Base-by-base conservation (phyloP, 2,888 invertebrate genomes). In the Cephus spinipes region DNA sequence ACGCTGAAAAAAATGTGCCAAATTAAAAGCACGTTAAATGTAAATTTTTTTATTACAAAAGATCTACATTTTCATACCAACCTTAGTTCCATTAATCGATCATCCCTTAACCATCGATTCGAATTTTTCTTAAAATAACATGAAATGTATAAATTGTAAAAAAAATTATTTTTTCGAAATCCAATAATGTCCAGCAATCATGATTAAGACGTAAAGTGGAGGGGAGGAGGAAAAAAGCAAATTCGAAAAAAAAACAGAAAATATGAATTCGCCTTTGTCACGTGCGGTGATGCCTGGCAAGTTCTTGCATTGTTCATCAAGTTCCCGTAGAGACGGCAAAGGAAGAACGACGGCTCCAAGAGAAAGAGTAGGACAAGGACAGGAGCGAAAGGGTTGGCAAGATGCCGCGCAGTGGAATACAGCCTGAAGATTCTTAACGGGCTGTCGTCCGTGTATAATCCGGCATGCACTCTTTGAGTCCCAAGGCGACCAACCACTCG, bases 381-480 rank as follows among this genome's bases (percentile, higher is more conserved):
- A 77, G 74, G 35, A 68, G 73, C 73, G 55, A 73, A 32, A 32
- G 15, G 33, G 36, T 74, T 30, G 34, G 68, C 77, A 23, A 31
- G 71, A 31, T 31, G 71, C 71, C 71, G 71, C 55, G 23, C 55
- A 55, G 55, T 55, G 23, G 55, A 55, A 55, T 55, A 55, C 55
- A 23, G 55, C 55, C 55, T 23, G 55, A 55, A 74, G 77, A 77
- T 77, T 77, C 77, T 77, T 74, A 69, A 35, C 68, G 77, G 69
- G 77, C 77, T 75, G 77, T 77, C 77, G 75, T 71, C 77, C 77
- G 77, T 77, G 71, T 68, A 75, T 77, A 77, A 77, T 77, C 75
- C 77, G 77, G 77, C 74, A 77, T 75, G 77, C 77, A 77, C 71
- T 68, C 71, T 71, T 71, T 33, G 71, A 71, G 71, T 32, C 31